These are phyloP conservation scores for Zapornia atra DNA, from an alignment of 2,113 vertebrate genomes.

Conservation along the genomic window DNA sequence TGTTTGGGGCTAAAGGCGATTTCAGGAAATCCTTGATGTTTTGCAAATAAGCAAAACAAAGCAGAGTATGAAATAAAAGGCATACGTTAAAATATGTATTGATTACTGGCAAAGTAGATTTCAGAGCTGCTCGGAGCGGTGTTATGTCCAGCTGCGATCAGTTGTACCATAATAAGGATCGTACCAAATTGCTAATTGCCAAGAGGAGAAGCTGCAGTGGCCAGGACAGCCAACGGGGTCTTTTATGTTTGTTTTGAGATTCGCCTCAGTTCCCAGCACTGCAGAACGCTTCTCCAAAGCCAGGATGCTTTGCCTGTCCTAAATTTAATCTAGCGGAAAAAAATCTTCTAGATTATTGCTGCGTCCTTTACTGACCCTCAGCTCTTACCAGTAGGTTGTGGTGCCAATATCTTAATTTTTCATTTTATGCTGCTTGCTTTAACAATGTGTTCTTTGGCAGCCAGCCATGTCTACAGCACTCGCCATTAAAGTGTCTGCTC, in stretches of 20 bases:
- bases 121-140: not conserved
- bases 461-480: conserved; percentile 20
- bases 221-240: not conserved
- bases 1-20: not conserved
- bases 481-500: conserved; percentile 40
- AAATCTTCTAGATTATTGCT: conserved; percentile 54
- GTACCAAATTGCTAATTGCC: not conserved
- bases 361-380: conserved; percentile 34
- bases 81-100: not conserved
- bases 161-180: not conserved
- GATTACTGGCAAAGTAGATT: not conserved
- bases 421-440: conserved; percentile 59
- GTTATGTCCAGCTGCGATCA: not conserved
- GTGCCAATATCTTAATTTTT: conserved; percentile 60
- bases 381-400: conserved; percentile 26
- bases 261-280: conserved; percentile 7
- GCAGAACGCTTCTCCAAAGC: conserved; percentile 15
- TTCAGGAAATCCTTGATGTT: not conserved
- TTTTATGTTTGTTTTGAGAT: conserved; percentile 7
- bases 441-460: conserved; percentile 64
- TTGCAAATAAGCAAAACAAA: not conserved
- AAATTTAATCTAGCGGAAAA: conserved; percentile 61
- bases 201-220: not conserved
- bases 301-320: conserved; percentile 38
- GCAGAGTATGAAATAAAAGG: not conserved